A percentile compares a stretch with the other conserved stretches of the same genome.
These are phyloP conservation scores for Cecropterus lyciades DNA, from an alignment of 1,140 invertebrate genomes.

Conservation along the genomic window DNA sequence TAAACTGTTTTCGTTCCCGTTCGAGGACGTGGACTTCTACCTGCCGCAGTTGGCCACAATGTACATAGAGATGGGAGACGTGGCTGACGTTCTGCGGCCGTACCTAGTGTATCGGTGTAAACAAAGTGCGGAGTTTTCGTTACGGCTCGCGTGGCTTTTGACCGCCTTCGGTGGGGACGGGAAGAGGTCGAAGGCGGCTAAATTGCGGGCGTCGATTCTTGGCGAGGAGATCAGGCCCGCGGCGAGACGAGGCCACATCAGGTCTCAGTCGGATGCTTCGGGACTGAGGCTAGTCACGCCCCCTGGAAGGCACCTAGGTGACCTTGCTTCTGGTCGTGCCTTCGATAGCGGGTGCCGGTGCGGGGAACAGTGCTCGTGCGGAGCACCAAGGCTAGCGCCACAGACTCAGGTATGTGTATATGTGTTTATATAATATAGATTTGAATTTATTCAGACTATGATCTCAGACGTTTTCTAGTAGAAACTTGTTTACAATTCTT, in stretches of 20 bases:
- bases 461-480: conserved; percentile 14
- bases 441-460: not conserved
- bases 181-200: conserved; percentile 94
- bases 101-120: conserved; percentile 98
- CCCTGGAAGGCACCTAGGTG: conserved; percentile 91
- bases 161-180: conserved; percentile 96
- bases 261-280: conserved; percentile 96
- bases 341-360: conserved; percentile 98
- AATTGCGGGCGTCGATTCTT: conserved; percentile 94
- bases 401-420: conserved; percentile 72
- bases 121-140: conserved; percentile 96
- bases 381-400: conserved; percentile 69
- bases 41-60: conserved; percentile 98
- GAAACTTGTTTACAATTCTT: not conserved
- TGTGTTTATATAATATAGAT: conserved; percentile 19
- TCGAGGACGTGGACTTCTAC: conserved; percentile 98
- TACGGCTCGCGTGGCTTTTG: conserved; percentile 97
- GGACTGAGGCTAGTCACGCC: conserved; percentile 83
- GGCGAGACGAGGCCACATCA: conserved; percentile 87
- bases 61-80: conserved; percentile 98
- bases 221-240: conserved; percentile 92
- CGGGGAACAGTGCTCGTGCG: conserved; percentile 85
- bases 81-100: conserved; percentile 96
- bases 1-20: conserved; percentile 97
- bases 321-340: conserved; percentile 95